These are phyloP conservation scores for Oxyruncus cristatus DNA, from an alignment of 2,113 vertebrate genomes.

Conservation along the genomic window DNA sequence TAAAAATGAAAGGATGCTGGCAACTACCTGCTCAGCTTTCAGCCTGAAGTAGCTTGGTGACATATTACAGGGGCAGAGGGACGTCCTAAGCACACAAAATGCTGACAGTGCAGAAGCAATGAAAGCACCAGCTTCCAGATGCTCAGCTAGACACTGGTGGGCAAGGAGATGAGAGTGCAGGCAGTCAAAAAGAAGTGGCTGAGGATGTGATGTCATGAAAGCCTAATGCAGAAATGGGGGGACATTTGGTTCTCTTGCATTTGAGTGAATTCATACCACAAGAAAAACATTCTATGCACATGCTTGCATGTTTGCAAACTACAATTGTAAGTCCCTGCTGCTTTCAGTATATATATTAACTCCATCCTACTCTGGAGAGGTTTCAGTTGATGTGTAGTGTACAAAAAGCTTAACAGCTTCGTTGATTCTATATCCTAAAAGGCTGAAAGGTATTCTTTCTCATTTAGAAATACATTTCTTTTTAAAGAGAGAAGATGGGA, in stretches of 20 bases:
- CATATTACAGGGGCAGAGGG: not conserved
- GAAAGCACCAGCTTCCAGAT: constrained; percentile 14
- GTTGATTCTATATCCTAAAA: not conserved
- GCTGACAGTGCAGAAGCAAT: constrained; percentile 11
- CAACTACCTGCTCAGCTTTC: constrained; percentile 52
- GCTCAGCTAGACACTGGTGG: not conserved
- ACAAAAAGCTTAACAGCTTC: not conserved
- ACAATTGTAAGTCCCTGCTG: not conserved
- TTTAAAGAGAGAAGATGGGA: not conserved
- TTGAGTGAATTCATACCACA: not conserved
- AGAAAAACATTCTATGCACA: not conserved
- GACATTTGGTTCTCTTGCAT: not conserved
- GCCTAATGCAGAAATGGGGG: not conserved
- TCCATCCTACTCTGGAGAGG: not conserved
- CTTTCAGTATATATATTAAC: not conserved
- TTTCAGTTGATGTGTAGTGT: not conserved
- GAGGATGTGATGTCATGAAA: not conserved
- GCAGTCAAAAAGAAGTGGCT: not conserved
- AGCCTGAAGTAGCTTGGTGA: constrained; percentile 29
- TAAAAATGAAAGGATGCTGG: constrained; percentile 51
- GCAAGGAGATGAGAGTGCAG: not conserved
- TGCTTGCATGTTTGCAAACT: not conserved
- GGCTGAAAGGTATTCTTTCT: not conserved
- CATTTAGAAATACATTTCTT: not conserved
- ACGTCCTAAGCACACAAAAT: not conserved